Base-by-base conservation (phyloP, 2,113 vertebrate genomes). In the Sula dactylatra region DNA sequence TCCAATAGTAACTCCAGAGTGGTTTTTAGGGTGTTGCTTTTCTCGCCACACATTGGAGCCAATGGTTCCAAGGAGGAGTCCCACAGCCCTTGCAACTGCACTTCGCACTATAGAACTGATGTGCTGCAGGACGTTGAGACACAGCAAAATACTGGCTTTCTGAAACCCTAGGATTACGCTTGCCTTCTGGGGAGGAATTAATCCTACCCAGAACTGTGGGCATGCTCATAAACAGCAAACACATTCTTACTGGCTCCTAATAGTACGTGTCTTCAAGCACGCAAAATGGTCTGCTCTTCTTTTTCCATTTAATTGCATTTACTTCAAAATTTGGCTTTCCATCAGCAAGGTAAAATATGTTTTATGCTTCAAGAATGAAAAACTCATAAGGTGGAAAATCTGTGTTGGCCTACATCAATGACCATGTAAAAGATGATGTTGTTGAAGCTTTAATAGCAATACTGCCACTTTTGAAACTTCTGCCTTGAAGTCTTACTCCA, bases 1-100 rank as follows among this genome's bases (percentile, higher is more conserved):
- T 52, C 38, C 52, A 36, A 9, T 15, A 83, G 44, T 22, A 86
- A 78, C 36, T 78, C 47, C 29, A 21, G 32, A 26, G n/a, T 61
- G 31, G 7, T 59, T 55, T 40, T 56, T 40, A 61, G 21, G 16
- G 14, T 42, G 20, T 11, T 81, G n/a, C 24, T 88, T 40, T 90
- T 59, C 50, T 20, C 15, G 59, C 21, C 0, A 0, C 9, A 10
- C 2, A 0, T 9, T 49, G 62, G 32, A 85, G 49, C 20, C 1
- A 4, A 71, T 2, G 5, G 32, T 29, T 52, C 14, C 73, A 59
- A 12, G 7, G 16, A 91, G 70, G 10, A 82, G 47, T n/a, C 21
- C n/a, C 59, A 34, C 8, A 70, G 5, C 38, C 16, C 16, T 16
- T 24, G 19, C 22, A 54, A 47, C 25, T 9, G 16, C 49, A 69